phyloP scores from a whole-genome alignment of 30 jellyfish, hydroid and myxozoan species.

The Phacellophora camtschatica region DNA sequence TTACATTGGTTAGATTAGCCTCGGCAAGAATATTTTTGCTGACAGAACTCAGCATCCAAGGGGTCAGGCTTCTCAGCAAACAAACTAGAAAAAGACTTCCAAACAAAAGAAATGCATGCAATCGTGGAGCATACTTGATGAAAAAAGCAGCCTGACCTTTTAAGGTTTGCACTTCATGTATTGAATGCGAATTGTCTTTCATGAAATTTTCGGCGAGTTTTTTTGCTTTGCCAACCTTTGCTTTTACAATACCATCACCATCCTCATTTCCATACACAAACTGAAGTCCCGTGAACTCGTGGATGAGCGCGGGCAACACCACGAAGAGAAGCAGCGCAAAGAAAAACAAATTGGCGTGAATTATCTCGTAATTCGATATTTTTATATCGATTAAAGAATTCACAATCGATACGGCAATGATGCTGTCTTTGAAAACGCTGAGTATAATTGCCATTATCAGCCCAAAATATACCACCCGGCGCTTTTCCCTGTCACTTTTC shows the following conservation, averaged over 20 bases:
- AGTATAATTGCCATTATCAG: neutral
- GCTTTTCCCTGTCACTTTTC: slow-evolving; percentile 18
- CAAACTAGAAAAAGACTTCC: neutral
- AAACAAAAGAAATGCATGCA: neutral
- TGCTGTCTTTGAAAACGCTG: slow-evolving; percentile 54
- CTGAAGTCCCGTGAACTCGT: slow-evolving; percentile 16
- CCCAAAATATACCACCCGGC: neutral
- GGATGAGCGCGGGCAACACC: slow-evolving; percentile 27
- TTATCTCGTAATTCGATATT: slow-evolving; percentile 18
- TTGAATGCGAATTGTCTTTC: slow-evolving; percentile 5
- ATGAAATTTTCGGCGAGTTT: slow-evolving; percentile 33
- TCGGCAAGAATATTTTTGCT: neutral
- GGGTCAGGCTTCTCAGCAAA: neutral
- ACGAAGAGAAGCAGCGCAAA: slow-evolving; percentile 14
- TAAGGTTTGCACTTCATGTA: slow-evolving; percentile 15
- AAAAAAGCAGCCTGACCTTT: neutral
- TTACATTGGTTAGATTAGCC: neutral
- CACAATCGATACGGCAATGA: slow-evolving; percentile 4
- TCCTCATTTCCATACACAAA: slow-evolving; percentile 30
- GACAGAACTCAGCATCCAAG: neutral
- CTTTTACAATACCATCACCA: neutral
- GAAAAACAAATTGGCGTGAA: slow-evolving; percentile 4
- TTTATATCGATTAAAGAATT: neutral
- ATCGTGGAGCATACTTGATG: neutral
- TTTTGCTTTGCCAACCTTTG: neutral